phyloP scores from a whole-genome alignment of 2,113 vertebrate species.

The Nettapus auritus region DNA sequence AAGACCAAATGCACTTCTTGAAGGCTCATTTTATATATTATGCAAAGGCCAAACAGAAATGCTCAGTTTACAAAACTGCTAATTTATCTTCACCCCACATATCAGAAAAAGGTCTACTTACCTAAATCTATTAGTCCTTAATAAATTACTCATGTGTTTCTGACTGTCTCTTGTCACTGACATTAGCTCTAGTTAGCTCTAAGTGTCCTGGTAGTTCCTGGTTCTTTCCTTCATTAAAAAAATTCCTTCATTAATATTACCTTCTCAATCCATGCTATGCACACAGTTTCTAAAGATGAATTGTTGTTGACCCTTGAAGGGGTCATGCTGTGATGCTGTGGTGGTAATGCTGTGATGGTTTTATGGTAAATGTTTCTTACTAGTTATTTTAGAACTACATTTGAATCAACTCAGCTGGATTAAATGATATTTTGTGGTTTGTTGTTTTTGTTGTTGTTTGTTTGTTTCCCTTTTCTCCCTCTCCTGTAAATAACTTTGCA shows the following conservation, averaged over 20 bases:
- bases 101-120: slow-evolving; percentile 10
- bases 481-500: slow-evolving; percentile 61
- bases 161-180: slow-evolving; percentile 11
- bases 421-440: slow-evolving; percentile 2
- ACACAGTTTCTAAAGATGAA: slow-evolving; percentile 44
- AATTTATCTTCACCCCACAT: not conserved
- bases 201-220: slow-evolving; percentile 16
- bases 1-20: not conserved
- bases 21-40: not conserved
- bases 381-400: slow-evolving; percentile 64
- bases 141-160: slow-evolving; percentile 64
- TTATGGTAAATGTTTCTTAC: slow-evolving; percentile 47
- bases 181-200: slow-evolving; percentile 37
- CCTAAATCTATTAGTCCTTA: slow-evolving; percentile 39
- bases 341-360: slow-evolving; percentile 40
- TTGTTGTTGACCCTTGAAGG: slow-evolving; percentile 45
- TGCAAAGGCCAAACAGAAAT: not conserved
- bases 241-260: slow-evolving; percentile 56
- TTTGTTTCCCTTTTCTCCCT: not conserved
- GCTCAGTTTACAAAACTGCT: slow-evolving; percentile 16
- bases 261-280: not conserved
- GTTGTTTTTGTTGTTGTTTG: not conserved
- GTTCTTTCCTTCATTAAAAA: slow-evolving; percentile 49
- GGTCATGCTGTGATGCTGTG: slow-evolving; percentile 39
- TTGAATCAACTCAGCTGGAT: slow-evolving; percentile 38